These are phyloP conservation scores for Colaptes auratus DNA, from an alignment of 2,113 vertebrate species.

Conservation along the genomic window DNA sequence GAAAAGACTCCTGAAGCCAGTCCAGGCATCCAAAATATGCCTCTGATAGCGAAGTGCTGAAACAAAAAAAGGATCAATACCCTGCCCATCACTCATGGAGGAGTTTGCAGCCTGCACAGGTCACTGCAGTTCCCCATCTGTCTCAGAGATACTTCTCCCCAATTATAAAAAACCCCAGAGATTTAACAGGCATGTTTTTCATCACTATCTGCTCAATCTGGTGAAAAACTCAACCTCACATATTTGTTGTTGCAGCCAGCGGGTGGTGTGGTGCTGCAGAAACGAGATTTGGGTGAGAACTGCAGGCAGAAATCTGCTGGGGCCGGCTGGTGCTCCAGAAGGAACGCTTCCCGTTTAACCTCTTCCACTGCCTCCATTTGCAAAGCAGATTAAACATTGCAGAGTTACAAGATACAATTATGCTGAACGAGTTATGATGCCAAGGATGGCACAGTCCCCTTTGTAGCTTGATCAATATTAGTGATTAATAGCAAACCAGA, in stretches of 20 bases:
- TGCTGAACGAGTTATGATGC: neutral
- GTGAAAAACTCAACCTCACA: slow-evolving; percentile 59
- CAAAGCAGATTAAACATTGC: slow-evolving; percentile 55
- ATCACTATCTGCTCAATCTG: slow-evolving; percentile 64
- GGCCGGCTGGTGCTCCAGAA: slow-evolving; percentile 67
- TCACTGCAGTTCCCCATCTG: slow-evolving; percentile 61
- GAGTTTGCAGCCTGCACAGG: slow-evolving; percentile 15
- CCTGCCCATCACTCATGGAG: neutral
- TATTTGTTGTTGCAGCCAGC: slow-evolving; percentile 70
- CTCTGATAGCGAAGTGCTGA: neutral
- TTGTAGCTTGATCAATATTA: slow-evolving; percentile 22
- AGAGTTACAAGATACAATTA: slow-evolving; percentile 18
- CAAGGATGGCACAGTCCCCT: slow-evolving; percentile 26
- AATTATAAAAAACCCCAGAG: slow-evolving; percentile 48
- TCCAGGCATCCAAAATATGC: neutral
- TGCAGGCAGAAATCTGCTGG: slow-evolving; percentile 61
- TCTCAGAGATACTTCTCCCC: slow-evolving; percentile 29
- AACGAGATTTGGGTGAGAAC: slow-evolving; percentile 63
- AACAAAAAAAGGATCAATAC: slow-evolving; percentile 40
- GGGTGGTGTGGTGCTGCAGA: slow-evolving; percentile 61
- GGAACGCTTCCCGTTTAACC: slow-evolving; percentile 63
- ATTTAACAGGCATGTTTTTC: slow-evolving; percentile 71
- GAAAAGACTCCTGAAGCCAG: neutral
- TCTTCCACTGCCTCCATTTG: slow-evolving; percentile 45
- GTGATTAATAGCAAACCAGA: neutral